Evolutionary conservation across 2,113 vertebrate genomes (phyloP), one percentile per base, ranked within the genome.

Genomic region (Dipodomys ordii): DNA sequence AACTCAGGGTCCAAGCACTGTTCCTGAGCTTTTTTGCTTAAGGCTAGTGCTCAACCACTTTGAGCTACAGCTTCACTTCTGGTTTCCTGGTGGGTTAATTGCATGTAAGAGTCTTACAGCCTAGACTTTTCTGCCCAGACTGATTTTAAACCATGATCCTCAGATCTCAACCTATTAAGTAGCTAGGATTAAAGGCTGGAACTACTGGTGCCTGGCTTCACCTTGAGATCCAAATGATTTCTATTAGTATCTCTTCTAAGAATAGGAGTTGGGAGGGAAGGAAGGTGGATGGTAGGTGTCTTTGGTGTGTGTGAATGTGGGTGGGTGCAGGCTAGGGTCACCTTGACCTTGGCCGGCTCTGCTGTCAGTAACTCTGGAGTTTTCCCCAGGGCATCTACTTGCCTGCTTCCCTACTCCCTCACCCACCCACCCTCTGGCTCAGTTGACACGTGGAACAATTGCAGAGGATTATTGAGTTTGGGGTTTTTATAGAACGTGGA

Each of bases 401-500:
- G 12, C 49, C 9, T 69, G 15, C 64, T 44, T 44, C 60, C 25
- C 22, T 22, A 7, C 4, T 73, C 7, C 68, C 18, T 83, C 10
- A 30, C 46, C n/a, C 25, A 12, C 22, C 27, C 2, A 62, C 25
- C 12, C 68, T 87, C 15, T 68, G 11, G 53, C 73, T 49, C 60
- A 3, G 60, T 53, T 91, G 95, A 71, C 44, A 60, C 65, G 81
- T 92, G 77, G 79, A 94, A 94, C 57, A 35, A 64, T 77, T 11
- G 39, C 30, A 76, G 85, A 80, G 18, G 84, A 73, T 87, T 46
- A n/a, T 49, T 87, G 49, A 12, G 79, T 93, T 96, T 95, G 67
- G 22, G 7, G 20, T 11, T 6, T 97, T 92, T 85, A 90, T 78
- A 74, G 87, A 94, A 92, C 67, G 39, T 18, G 60, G 94, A 91